A percentile compares a stretch with the other conserved stretches of the same genome.
phyloP scores from a whole-genome alignment of 2,888 invertebrate species.

The Andrena fulva region DNA sequence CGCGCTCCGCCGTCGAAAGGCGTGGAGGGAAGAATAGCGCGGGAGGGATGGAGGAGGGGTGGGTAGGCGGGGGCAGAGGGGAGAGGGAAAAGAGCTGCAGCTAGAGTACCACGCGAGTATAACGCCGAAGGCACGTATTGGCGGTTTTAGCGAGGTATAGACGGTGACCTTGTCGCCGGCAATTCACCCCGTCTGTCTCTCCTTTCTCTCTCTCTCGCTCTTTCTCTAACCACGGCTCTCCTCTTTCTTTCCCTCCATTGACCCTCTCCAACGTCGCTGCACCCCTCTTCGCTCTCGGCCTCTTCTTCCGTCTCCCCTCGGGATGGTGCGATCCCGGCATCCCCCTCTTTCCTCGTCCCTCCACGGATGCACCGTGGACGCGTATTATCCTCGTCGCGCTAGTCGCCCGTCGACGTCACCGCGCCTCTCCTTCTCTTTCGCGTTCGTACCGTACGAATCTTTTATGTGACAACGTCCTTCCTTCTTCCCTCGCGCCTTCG shows the following conservation, averaged over 20 bases:
- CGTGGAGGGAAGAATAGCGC: constrained; percentile 22
- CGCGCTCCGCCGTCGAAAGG: not conserved
- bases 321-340: constrained; percentile 66
- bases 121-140: constrained; percentile 75
- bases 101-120: constrained; percentile 77
- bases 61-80: constrained; percentile 36
- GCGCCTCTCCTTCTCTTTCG: constrained; percentile 40
- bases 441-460: constrained; percentile 29
- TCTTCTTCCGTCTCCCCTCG: constrained; percentile 70
- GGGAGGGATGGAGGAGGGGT: constrained; percentile 6
- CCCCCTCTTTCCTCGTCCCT: constrained; percentile 52
- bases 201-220: constrained; percentile 52
- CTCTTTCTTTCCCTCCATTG: constrained; percentile 12
- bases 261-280: constrained; percentile 31
- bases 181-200: constrained; percentile 70
- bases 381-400: constrained; percentile 58
- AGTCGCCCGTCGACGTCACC: constrained; percentile 43
- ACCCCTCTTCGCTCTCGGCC: constrained; percentile 18
- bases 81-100: constrained; percentile 59
- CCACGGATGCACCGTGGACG: constrained; percentile 54
- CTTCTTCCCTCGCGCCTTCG: constrained; percentile 27
- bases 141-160: constrained; percentile 67
- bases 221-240: constrained; percentile 56
- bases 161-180: constrained; percentile 71
- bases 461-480: constrained; percentile 54